Evolutionary conservation across 2,797 vertebrate genomes (phyloP), one percentile per base, ranked within the genome.

Genomic region (Lophotriccus pileatus): DNA sequence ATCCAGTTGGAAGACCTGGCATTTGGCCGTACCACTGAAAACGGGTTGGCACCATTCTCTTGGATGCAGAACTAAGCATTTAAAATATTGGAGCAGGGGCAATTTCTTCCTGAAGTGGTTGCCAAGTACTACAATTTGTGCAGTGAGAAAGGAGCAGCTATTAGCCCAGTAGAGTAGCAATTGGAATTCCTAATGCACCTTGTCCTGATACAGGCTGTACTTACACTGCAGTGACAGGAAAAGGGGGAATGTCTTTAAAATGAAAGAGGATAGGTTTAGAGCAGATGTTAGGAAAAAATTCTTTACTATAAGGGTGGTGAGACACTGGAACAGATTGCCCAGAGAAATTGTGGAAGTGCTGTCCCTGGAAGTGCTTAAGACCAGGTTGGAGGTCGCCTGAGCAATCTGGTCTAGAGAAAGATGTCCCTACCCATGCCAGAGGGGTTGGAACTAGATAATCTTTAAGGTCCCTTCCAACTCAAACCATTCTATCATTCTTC

Each of bases 1-100:
- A 50, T 66, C 46, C 87, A 66, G 55, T 55, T 94, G 64, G 79
- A 86, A 85, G 74, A 72, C 28, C 39, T 94, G 83, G 62, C 22
- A 4, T 84, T 95, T 79, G 73, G 43, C 90, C 0, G 4, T 94
- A 47, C 14, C 36, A 47, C 49, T 85, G 60, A 84, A 78, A 96
- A 68, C 24, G 39, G 7, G 36, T 82, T 95, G 90, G 93, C 90
- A 90, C 20, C 10, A 0, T 60, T 80, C 80, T 27, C 63, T 85
- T 97, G 90, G 72, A 85, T 72, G 78, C n/a, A 88, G 84, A 93
- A 39, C 72, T 79, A 50, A 76, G 28, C 76, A 84, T 86, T 94
- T 86, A 84, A 79, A 91, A 49, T 87, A 39, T 16, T 95, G 70
- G 49, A 91, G 70, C 24, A 56, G 39, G 49, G 78, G 37, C 8